Percentiles rank a stretch among this genome's conserved stretches.
Evolutionary conservation across 2,888 invertebrate species (phyloP).

Genomic region (Sturmia bella): DNA sequence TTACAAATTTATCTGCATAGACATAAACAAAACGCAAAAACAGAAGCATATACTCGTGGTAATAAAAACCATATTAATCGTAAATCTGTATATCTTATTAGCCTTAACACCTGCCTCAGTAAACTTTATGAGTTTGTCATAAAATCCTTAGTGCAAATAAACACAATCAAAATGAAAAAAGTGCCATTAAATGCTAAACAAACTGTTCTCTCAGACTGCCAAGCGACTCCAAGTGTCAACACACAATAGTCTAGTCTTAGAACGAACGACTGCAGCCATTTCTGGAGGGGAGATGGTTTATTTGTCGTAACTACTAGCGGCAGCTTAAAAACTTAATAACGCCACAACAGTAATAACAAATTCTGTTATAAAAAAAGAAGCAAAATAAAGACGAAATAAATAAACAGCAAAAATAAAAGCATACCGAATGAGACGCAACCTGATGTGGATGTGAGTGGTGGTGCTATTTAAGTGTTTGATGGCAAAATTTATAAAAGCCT

Average conservation of each 20-base stretch:
- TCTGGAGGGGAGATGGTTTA: not conserved
- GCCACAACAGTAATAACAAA: constrained; percentile 55
- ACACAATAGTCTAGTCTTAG: constrained; percentile 18
- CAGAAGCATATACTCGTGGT: not conserved
- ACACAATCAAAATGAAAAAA: not conserved
- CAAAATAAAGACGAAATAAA: not conserved
- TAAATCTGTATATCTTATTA: constrained; percentile 42
- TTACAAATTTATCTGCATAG: constrained; percentile 5
- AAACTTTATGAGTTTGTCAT: constrained; percentile 27
- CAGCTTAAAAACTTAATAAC: constrained; percentile 54
- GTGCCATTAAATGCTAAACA: constrained; percentile 16
- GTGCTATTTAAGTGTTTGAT: constrained; percentile 39
- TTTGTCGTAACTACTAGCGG: constrained; percentile 11
- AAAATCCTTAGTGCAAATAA: not conserved
- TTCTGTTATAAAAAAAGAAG: constrained; percentile 7
- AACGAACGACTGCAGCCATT: constrained; percentile 26
- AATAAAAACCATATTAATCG: constrained; percentile 31
- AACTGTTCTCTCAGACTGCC: constrained; percentile 8
- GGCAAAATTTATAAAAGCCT: constrained; percentile 49
- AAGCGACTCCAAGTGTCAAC: constrained; percentile 11
- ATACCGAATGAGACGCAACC: not conserved
- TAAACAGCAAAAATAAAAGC: not conserved
- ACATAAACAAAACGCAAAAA: not conserved
- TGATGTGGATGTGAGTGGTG: constrained; percentile 10
- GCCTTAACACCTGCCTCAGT: constrained; percentile 45